A percentile compares a stretch with the other conserved stretches of the same genome.
These are phyloP conservation scores for Indri indri DNA, from an alignment of 2,113 vertebrate genomes.

Conservation along the genomic window DNA sequence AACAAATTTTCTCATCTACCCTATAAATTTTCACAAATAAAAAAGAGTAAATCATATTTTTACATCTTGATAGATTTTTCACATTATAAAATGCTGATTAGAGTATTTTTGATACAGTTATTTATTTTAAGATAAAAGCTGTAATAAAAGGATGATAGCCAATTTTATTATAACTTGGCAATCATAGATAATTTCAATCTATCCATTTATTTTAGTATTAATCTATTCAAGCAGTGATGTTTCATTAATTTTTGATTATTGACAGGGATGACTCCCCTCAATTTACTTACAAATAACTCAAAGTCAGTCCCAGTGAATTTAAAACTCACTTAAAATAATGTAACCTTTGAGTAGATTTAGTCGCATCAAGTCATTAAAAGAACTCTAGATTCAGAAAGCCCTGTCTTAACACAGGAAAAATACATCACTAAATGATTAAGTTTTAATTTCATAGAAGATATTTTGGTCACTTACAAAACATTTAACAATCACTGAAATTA, in stretches of 20 bases:
- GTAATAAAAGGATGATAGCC: neutral
- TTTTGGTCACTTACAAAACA: slow-evolving; percentile 25
- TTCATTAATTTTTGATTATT: slow-evolving; percentile 42
- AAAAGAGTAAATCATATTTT: neutral
- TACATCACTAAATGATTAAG: neutral
- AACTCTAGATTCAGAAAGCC: neutral
- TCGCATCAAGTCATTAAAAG: neutral
- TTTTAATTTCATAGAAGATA: slow-evolving; percentile 24
- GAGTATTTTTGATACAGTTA: neutral
- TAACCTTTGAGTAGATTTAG: neutral
- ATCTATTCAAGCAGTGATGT: neutral
- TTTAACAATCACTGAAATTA: neutral
- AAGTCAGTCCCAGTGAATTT: neutral
- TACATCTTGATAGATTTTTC: neutral
- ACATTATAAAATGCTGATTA: neutral
- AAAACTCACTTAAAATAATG: slow-evolving; percentile 31
- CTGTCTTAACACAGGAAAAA: neutral
- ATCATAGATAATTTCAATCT: slow-evolving; percentile 13
- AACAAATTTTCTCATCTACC: no score
- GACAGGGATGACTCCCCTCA: neutral
- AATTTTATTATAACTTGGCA: neutral
- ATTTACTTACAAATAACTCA: slow-evolving; percentile 44
- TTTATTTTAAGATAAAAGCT: slow-evolving; percentile 16
- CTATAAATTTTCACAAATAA: no score
- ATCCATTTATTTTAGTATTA: slow-evolving; percentile 24